Evolutionary conservation across 2,113 vertebrate species (phyloP).

Genomic region (Apaloderma vittatum): DNA sequence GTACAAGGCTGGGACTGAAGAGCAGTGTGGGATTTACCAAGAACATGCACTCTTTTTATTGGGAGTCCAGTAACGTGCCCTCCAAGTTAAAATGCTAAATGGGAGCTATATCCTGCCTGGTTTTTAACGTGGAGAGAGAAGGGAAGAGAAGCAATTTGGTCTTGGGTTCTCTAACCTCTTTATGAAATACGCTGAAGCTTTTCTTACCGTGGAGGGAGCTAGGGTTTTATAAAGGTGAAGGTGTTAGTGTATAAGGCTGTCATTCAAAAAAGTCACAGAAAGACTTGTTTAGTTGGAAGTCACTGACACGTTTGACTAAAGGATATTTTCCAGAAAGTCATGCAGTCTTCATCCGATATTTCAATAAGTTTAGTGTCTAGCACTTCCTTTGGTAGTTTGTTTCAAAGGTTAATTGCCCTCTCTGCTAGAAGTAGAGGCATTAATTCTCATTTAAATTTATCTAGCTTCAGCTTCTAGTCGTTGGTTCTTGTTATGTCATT

Average conservation of each 20-base stretch:
- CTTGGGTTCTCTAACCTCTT: neutral
- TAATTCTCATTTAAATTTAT: conserved; percentile 68
- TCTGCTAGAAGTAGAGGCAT: conserved; percentile 57
- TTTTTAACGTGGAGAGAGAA: neutral
- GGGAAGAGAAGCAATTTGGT: neutral
- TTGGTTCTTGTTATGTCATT: conserved; percentile 61
- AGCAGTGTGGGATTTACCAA: neutral
- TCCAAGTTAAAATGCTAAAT: neutral
- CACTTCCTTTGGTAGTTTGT: conserved; percentile 49
- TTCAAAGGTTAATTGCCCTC: conserved; percentile 71
- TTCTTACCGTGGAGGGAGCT: neutral
- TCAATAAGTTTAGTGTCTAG: conserved; percentile 3
- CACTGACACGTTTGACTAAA: neutral
- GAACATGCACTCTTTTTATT: neutral
- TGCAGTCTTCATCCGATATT: neutral
- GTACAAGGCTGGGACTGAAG: neutral
- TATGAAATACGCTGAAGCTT: neutral
- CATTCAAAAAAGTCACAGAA: neutral
- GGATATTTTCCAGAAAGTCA: conserved; percentile 28
- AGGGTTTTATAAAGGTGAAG: neutral
- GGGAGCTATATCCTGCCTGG: neutral
- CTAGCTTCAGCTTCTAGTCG: conserved; percentile 33
- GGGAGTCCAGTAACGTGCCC: neutral
- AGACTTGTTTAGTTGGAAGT: neutral
- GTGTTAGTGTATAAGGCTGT: neutral